These are phyloP conservation scores for Sebastes elongatus DNA, from an alignment of 2,797 vertebrate genomes.

Conservation along the genomic window DNA sequence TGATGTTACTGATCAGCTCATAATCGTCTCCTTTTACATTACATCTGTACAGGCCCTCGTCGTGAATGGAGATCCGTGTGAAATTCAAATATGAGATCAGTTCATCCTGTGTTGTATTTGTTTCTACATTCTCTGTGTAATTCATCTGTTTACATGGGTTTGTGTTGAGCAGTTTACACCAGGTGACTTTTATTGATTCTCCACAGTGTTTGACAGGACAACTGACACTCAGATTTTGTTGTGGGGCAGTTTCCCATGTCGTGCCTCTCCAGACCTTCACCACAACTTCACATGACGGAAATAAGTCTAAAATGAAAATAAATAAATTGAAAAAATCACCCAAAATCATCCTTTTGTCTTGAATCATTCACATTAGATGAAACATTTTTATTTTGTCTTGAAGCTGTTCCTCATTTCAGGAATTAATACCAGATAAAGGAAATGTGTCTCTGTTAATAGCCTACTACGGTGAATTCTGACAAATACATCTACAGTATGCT, in stretches of 20 bases:
- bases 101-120: background rate
- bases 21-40: rapidly evolving
- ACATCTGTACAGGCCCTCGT: slow-evolving; percentile 66
- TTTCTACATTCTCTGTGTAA: slow-evolving; percentile 8
- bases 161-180: slow-evolving; percentile 47
- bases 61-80: slow-evolving; percentile 32
- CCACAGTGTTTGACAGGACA: slow-evolving; percentile 60
- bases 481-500: background rate
- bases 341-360: background rate
- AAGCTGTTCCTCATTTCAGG: background rate
- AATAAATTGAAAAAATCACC: background rate
- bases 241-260: background rate
- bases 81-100: slow-evolving; percentile 65
- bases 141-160: background rate
- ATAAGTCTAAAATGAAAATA: background rate
- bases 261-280: slow-evolving; percentile 6
- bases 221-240: slow-evolving; percentile 1
- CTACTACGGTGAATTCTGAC: background rate
- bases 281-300: slow-evolving; percentile 13
- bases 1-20: background rate
- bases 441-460: background rate
- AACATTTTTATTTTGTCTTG: background rate
- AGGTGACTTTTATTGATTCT: slow-evolving; percentile 18
- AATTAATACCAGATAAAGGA: background rate
- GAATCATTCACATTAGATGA: background rate